These are phyloP conservation scores for Pseudomyrmex dendroicus DNA, from an alignment of 1,140 invertebrate species.

Conservation along the genomic window DNA sequence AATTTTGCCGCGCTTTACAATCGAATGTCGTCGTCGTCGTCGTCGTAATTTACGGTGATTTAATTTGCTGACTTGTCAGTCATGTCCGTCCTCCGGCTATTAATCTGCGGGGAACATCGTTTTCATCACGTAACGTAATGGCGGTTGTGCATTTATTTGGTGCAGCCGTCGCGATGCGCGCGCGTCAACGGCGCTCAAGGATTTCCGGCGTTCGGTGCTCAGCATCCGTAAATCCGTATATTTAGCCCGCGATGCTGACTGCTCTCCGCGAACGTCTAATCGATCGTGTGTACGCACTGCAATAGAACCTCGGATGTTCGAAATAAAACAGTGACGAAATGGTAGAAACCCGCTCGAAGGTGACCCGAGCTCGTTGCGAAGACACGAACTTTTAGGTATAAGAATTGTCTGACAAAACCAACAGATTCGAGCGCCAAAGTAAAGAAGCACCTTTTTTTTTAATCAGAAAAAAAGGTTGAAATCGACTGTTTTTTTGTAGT, in stretches of 20 bases:
- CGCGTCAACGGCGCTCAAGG: constrained; percentile 67
- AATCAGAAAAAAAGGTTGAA: too few species aligned
- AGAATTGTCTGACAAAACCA: too few species aligned
- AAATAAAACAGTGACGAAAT: neutral
- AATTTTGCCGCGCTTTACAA: constrained; percentile 30
- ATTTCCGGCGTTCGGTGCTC: constrained; percentile 67
- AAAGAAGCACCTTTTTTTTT: too few species aligned
- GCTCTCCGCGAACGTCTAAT: constrained; percentile 10
- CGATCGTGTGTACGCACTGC: neutral
- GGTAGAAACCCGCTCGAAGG: too few species aligned
- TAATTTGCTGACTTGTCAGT: constrained; percentile 40
- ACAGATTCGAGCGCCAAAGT: too few species aligned
- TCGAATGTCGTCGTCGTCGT: neutral
- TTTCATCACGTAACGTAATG: constrained; percentile 60
- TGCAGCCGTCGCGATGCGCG: constrained; percentile 58
- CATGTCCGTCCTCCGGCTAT: constrained; percentile 39
- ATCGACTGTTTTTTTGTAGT: too few species aligned
- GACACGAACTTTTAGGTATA: too few species aligned
- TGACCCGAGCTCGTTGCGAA: too few species aligned
- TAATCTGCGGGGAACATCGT: constrained; percentile 43
- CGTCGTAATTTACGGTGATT: constrained; percentile 39
- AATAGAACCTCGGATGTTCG: neutral
- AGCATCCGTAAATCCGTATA: constrained; percentile 66
- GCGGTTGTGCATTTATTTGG: constrained; percentile 66
- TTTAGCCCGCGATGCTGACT: constrained; percentile 22